These are phyloP conservation scores for Tortricodes alternella DNA, from an alignment of 2,888 invertebrate species.

Conservation along the genomic window DNA sequence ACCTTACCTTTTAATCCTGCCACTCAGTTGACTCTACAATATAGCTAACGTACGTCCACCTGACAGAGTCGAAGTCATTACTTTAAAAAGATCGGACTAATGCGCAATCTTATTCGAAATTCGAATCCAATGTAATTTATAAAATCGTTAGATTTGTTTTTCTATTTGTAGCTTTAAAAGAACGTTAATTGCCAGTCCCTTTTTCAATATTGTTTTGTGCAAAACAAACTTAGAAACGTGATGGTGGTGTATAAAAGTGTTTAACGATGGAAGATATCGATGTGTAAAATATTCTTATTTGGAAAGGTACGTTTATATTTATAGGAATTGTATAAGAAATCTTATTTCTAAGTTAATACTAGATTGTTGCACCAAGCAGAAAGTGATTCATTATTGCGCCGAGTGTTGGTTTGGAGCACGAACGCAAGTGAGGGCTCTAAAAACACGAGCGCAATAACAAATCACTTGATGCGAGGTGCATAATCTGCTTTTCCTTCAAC, in stretches of 20 bases:
- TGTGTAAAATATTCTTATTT: slow-evolving; percentile 17
- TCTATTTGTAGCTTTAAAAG: not conserved
- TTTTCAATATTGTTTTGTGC: not conserved
- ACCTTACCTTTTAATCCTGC: no score
- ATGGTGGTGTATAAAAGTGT: slow-evolving; percentile 43
- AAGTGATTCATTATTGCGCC: no score
- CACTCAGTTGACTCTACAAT: slow-evolving; percentile 4
- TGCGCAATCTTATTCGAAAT: not conserved
- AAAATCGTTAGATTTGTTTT: no score
- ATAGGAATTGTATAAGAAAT: no score
- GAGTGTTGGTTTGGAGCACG: no score
- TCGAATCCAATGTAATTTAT: not conserved
- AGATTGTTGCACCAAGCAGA: no score
- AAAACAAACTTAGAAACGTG: not conserved
- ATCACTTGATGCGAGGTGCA: no score
- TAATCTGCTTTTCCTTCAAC: no score
- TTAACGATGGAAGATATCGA: slow-evolving; percentile 37
- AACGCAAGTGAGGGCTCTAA: no score
- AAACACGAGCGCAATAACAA: no score
- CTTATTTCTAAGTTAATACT: no score
- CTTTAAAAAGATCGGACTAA: slow-evolving; percentile 12
- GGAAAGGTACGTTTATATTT: slow-evolving; percentile 10
- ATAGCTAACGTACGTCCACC: slow-evolving; percentile 8
- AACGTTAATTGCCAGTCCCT: not conserved
- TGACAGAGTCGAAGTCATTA: slow-evolving; percentile 6